A percentile compares a stretch with the other conserved stretches of the same genome.
Conservation (phyloP, 2,113 vertebrate genomes). For the Arizona elegans region DNA sequence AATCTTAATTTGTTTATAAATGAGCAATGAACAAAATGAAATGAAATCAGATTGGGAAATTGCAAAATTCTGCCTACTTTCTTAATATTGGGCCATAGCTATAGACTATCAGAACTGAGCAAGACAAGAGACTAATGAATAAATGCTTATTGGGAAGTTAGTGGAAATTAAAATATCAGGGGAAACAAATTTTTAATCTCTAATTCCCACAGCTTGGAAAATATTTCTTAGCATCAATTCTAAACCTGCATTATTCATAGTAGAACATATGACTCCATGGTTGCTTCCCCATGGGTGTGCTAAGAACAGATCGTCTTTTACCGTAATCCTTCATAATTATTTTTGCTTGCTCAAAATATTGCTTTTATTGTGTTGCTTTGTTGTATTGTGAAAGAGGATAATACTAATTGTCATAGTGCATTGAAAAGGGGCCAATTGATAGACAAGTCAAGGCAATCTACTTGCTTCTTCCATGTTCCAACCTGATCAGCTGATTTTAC, state of each 20-base stretch:
- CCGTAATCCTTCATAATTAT: not conserved
- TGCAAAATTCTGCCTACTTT: not conserved
- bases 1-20: not conserved
- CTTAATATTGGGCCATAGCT: not conserved
- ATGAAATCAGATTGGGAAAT: not conserved
- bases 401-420: not conserved
- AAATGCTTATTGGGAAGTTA: not conserved
- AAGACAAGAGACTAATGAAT: not conserved
- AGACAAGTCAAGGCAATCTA: not conserved
- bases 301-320: not conserved
- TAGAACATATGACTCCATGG: not conserved
- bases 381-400: not conserved
- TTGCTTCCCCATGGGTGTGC: not conserved
- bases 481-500: not conserved
- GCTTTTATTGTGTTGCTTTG: not conserved
- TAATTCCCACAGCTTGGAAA: not conserved
- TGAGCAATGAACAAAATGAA: not conserved
- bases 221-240: not conserved
- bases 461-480: not conserved
- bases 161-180: not conserved
- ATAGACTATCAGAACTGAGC: too few relatives aligned
- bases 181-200: not conserved
- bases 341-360: not conserved
- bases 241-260: not conserved
- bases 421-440: not conserved